phyloP scores from a whole-genome alignment of 2,888 invertebrate species.

The Polydrusus tereticollis region DNA sequence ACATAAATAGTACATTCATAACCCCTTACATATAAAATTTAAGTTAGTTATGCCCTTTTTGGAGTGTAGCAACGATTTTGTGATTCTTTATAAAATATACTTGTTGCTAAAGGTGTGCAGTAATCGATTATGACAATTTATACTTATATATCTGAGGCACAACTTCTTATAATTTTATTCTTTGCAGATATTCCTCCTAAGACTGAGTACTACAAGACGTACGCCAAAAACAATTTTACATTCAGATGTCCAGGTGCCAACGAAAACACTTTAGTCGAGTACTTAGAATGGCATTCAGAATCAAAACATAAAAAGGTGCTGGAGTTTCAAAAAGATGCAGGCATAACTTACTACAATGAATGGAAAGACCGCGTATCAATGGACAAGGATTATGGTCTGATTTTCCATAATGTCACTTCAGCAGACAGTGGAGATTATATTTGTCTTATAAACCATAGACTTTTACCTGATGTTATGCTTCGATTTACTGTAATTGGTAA shows the following conservation, averaged over 20 bases:
- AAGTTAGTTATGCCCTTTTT: too few relatives aligned
- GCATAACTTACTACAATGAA: slow-evolving; percentile 68
- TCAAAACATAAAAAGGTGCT: slow-evolving; percentile 68
- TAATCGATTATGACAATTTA: too few relatives aligned
- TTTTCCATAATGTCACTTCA: slow-evolving; percentile 74
- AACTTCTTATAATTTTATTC: slow-evolving; percentile 36
- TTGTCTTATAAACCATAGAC: slow-evolving; percentile 78
- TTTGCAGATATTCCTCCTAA: slow-evolving; percentile 74
- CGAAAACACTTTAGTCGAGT: slow-evolving; percentile 71
- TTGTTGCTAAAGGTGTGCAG: too few relatives aligned
- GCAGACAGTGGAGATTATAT: slow-evolving; percentile 77
- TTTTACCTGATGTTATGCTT: slow-evolving; percentile 75
- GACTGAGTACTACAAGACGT: slow-evolving; percentile 69
- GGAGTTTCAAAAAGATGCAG: slow-evolving; percentile 69
- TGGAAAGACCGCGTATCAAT: slow-evolving; percentile 72
- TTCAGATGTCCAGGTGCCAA: slow-evolving; percentile 78
- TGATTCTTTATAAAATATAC: too few relatives aligned
- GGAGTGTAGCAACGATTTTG: too few relatives aligned
- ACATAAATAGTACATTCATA: too few relatives aligned
- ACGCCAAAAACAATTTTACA: slow-evolving; percentile 77
- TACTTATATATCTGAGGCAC: too few relatives aligned
- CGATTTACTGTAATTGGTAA: slow-evolving; percentile 78
- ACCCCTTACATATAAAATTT: too few relatives aligned
- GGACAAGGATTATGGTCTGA: slow-evolving; percentile 73
- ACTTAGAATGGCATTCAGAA: slow-evolving; percentile 73